Evolutionary conservation across 2,797 vertebrate species (phyloP), one percentile per base, ranked within the genome.

Genomic region (Premnoplex brunnescens): DNA sequence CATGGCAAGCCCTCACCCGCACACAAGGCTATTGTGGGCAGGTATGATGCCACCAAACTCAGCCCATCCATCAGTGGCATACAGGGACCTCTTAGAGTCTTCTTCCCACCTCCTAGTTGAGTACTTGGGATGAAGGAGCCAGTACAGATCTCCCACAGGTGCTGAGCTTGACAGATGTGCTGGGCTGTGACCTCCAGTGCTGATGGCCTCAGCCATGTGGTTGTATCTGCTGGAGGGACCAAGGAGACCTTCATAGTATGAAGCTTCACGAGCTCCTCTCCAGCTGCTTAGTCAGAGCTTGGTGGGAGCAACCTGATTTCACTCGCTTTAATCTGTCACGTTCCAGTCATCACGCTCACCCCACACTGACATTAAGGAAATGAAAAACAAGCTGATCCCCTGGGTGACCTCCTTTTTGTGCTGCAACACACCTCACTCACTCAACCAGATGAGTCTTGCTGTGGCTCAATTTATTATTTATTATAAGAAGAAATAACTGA

Each of bases 261-360:
- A 43, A 48, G 51, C 30, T 85, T 92, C 91, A 44, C 0, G 20
- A 82, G 55, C 80, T 95, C 51, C 71, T 92, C 60, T 88, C 64
- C 85, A 60, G 88, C 86, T 90, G 80, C 84, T 92, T 92, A 83
- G 44, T 95, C 91, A 91, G 66, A 94, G 77, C 95, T 92, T 37
- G 91, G 94, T 95, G 91, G 91, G 91, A 96, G 71, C 96, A 95
- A 10, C 93, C 94, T 83, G 90, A 92, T 94, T 93, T 69, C 93
- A 93, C n/a, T 76, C 0, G 2, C 94, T 89, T 78, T 78, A 62
- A 79, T 93, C 91, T 91, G 95, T 95, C 96, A 90, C 16, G 73
- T 97, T 95, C 94, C 91, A 88, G 91, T 24, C 21, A 0, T 95
- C 92, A 74, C 82, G 9, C 27, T 88, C 79, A 4, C 95, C 94